phyloP scores from a whole-genome alignment of 2,113 vertebrate genomes.

The Odocoileus virginianus region DNA sequence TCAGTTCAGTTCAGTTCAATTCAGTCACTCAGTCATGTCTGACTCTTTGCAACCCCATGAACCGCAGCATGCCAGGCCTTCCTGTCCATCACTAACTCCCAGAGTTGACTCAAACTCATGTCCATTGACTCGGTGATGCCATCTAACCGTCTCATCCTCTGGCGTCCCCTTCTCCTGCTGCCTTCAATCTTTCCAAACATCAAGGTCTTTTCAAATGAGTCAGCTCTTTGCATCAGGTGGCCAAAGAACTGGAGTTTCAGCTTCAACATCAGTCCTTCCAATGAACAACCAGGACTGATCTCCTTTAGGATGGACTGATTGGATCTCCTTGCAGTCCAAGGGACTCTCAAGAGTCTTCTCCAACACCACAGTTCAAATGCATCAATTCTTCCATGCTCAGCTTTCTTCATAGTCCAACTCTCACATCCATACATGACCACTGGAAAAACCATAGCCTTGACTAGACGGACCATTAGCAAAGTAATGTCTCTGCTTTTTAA shows the following conservation, averaged over 20 bases:
- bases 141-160: not conserved
- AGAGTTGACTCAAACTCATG: not conserved
- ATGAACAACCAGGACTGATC: not conserved
- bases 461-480: not conserved
- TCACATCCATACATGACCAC: not conserved
- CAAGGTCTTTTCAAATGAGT: not conserved
- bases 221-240: not conserved
- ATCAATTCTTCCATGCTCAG: not conserved
- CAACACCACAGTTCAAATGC: not conserved
- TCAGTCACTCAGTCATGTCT: not conserved
- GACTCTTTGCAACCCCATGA: fast-evolving
- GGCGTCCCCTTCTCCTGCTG: not conserved
- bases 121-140: not conserved
- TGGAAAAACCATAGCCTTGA: not conserved
- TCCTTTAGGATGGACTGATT: not conserved
- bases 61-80: not conserved
- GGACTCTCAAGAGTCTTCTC: not conserved
- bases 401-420: not conserved
- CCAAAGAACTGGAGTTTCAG: not conserved
- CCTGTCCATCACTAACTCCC: not conserved
- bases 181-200: not conserved
- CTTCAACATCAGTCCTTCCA: not conserved
- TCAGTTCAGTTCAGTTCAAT: not conserved
- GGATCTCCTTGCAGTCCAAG: not conserved
- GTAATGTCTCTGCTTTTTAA: not conserved